Percentiles rank a stretch among this genome's conserved stretches.
These are phyloP conservation scores for Euplagia quadripunctaria DNA, from an alignment of 2,888 invertebrate genomes.

Conservation along the genomic window DNA sequence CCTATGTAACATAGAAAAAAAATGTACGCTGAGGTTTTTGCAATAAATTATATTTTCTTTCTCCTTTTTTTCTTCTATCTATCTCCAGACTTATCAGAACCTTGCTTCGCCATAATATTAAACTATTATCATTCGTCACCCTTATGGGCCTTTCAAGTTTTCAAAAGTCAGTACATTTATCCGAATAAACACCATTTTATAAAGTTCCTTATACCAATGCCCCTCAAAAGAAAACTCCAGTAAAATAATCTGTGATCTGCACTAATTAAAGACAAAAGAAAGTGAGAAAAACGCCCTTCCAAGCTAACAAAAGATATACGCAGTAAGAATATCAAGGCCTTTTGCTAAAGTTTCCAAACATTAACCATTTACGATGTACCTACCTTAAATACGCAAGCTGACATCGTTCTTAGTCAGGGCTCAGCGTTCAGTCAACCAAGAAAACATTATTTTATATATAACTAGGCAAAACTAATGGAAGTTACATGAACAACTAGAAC, in stretches of 20 bases:
- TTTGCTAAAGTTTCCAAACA: slow-evolving; percentile 20
- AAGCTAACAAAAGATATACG: slow-evolving; percentile 1
- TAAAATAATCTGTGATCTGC: not conserved
- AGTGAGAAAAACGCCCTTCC: not conserved
- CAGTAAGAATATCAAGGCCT: slow-evolving; percentile 9
- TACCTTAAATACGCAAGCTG: slow-evolving; percentile 35
- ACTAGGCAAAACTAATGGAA: slow-evolving; percentile 21
- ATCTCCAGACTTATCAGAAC: no score
- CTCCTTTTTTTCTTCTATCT: no score
- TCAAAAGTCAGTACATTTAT: no score
- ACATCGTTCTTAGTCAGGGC: slow-evolving; percentile 11
- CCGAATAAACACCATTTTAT: not conserved
- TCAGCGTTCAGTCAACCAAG: slow-evolving; percentile 2
- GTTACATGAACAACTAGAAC: slow-evolving; percentile 27
- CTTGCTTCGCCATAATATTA: no score
- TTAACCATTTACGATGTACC: slow-evolving; percentile 15
- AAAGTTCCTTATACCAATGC: not conserved
- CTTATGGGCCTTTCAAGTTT: no score
- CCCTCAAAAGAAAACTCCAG: not conserved
- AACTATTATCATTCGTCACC: no score
- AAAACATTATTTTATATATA: not conserved
- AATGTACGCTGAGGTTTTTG: no score
- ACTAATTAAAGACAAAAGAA: slow-evolving; percentile 1
- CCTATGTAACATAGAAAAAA: no score
- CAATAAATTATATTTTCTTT: no score